Evolutionary conservation across 1,140 invertebrate genomes (phyloP).

Genomic region (Littorina saxatilis): DNA sequence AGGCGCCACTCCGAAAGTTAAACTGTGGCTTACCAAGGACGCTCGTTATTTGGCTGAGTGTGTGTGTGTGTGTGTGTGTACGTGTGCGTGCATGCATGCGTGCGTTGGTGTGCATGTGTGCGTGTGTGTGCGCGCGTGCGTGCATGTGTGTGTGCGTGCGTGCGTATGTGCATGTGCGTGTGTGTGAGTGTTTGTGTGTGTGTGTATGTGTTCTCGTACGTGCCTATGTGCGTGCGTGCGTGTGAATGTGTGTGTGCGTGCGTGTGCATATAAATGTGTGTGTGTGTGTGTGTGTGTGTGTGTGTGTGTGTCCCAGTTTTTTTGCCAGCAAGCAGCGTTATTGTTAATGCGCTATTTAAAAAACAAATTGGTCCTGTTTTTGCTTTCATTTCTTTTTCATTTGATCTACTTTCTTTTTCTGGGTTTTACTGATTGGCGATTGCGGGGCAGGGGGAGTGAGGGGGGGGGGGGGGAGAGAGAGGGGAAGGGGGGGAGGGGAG

Average conservation of each 20-base stretch:
- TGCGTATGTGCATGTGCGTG: background rate
- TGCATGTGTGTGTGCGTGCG: constrained; percentile 6
- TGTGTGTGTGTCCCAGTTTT: background rate
- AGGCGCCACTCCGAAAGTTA: too few species aligned
- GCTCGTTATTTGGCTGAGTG: too few species aligned
- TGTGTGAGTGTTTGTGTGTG: constrained; percentile 4
- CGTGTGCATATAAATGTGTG: background rate
- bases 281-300: background rate
- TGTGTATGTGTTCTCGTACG: background rate
- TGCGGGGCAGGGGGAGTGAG: too few species aligned
- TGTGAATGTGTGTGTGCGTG: background rate
- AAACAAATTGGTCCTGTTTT: too few species aligned
- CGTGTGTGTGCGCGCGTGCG: background rate
- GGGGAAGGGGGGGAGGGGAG: too few species aligned
- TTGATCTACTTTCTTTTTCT: too few species aligned
- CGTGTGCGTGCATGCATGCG: constrained; percentile 23
- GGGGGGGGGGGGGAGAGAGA: too few species aligned
- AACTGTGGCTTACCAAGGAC: too few species aligned
- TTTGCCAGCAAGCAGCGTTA: too few species aligned
- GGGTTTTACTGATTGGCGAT: too few species aligned
- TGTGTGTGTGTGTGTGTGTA: constrained; percentile 12
- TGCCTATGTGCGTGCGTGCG: constrained; percentile 1
- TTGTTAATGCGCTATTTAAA: too few species aligned
- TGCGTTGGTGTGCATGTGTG: constrained; percentile 13
- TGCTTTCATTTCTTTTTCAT: too few species aligned